Percentiles rank a stretch among this genome's conserved stretches.
Conservation (phyloP, 1,140 invertebrate species). For the Papilio polytes region DNA sequence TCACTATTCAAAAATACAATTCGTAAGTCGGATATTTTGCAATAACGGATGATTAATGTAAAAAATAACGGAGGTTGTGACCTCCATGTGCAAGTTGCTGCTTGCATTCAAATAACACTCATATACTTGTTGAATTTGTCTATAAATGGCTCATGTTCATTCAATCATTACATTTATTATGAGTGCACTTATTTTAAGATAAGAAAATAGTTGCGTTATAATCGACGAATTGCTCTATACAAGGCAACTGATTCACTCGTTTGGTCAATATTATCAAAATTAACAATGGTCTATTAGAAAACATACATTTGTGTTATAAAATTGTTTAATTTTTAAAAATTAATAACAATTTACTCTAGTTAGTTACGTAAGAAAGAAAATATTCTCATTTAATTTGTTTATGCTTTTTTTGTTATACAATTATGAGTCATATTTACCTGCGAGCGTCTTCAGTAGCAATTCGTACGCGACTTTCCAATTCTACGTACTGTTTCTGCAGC, state of each 20-base stretch:
- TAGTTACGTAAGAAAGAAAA: background rate
- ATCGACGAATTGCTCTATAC: slow-evolving; percentile 7
- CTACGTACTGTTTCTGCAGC: slow-evolving; percentile 65
- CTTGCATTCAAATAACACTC: slow-evolving; percentile 3
- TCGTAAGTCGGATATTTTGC: background rate
- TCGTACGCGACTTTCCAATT: slow-evolving; percentile 63
- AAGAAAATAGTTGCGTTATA: background rate
- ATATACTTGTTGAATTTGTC: background rate
- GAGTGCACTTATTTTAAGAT: background rate
- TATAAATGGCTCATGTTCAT: slow-evolving; percentile 14
- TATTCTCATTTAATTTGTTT: background rate
- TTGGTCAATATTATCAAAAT: background rate
- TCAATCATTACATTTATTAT: background rate
- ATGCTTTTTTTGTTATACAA: background rate
- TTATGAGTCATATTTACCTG: slow-evolving; percentile 49
- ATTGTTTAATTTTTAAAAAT: background rate
- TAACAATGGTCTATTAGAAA: background rate
- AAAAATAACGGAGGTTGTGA: slow-evolving; percentile 26
- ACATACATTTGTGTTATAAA: background rate
- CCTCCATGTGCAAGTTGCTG: background rate
- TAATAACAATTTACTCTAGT: background rate
- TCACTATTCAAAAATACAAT: background rate
- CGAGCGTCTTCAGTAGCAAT: slow-evolving; percentile 62
- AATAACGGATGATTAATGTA: background rate
- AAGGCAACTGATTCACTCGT: background rate